Evolutionary conservation across 2,888 invertebrate species (phyloP), one percentile per base, ranked within the genome.

Genomic region (Germaria angustata): DNA sequence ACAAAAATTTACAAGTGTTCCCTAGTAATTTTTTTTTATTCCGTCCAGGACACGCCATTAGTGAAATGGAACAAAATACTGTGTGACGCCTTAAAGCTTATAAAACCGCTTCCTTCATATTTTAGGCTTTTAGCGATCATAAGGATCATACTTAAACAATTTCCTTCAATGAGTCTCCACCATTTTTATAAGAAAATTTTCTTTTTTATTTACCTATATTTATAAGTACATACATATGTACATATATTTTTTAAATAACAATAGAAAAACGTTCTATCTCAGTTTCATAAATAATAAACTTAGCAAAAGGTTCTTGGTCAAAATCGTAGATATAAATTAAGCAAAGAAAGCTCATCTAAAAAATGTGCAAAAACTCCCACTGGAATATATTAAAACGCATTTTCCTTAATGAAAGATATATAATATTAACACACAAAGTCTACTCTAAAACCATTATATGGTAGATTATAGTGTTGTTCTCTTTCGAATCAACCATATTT

Each of bases 321-420:
- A 24, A 28, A 41, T 2, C 8, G n/a, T n/a, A 4, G 9, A 3
- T 28, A 53, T 24, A 28, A 20, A 20, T 57, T 36, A 36, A 41
- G 9, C 15, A 41, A 24, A 41, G 28, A 41, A 44, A 1, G 0
- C 55, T n/a, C 8, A n/a, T 8, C 9, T 1, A 3, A 41, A n/a
- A 28, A 41, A 22, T 34, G 20, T 32, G n/a, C 1, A 2, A 57
- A 44, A 44, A 34, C 11, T 39, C 11, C 41, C 8, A 20, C 17
- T 20, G 32, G 39, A 51, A 3, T 11, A n/a, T 49, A 41, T 65
- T 44, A 34, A 44, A 55, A 34, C 2, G 15, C 34, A 61, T 41
- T 49, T n/a, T 39, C 13, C 57, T n/a, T 59, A 49, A 68, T 49
- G 9, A 51, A 76, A 53, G 41, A 63, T 63, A 41, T 63, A 53